Base-by-base conservation (phyloP, 2,888 invertebrate genomes). In the Macaria notata region DNA sequence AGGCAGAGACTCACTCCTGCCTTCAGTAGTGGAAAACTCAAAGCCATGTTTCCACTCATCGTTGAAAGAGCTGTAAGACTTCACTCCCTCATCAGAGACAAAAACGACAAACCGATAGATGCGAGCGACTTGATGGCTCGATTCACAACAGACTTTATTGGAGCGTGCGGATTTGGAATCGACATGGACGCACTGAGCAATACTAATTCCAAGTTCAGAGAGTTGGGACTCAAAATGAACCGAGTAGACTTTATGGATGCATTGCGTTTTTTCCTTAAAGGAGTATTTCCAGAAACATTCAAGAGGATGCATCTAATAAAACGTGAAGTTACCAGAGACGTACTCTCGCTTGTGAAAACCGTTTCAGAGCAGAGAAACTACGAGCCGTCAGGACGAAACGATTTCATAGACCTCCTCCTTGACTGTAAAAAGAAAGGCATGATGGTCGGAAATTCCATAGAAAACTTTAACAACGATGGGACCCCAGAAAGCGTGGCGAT, bases 391-490 rank as follows among this genome's bases (percentile, higher is more conserved):
- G 41, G 41, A 8, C 62, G 70, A 39, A 66, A 70, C 9, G 73
- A 75, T 50, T 74, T 72, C 31, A 65, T 72, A 3, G 74, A 74
- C 48, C 47, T 73, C 9, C 53, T 75, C 9, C 59, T 73, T 7
- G 72, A 71, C 52, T 69, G 71, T 38, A 58, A 63, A 4, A 46
- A 61, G 31, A 67, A 66, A 46, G 73, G 75, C n/a, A 64, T 42
- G 38, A 73, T 75, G 45, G 9, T 8, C 8, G 41, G 41, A 8
- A 4, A 41, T 4, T 41, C 41, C 8, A 41, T 41, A 4, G 9
- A n/a, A 4, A 41, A 41, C 4, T 5, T 41, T 9, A 41, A 41
- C 4, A 4, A 5, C 3, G 41, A 41, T 4, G 41, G 41, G 4
- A 41, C 8, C 4, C 41, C 41, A 3, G 41, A 41, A 9, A 8